Evolutionary conservation across 2,888 invertebrate genomes (phyloP).

Genomic region (Scaptomyza polygonia): DNA sequence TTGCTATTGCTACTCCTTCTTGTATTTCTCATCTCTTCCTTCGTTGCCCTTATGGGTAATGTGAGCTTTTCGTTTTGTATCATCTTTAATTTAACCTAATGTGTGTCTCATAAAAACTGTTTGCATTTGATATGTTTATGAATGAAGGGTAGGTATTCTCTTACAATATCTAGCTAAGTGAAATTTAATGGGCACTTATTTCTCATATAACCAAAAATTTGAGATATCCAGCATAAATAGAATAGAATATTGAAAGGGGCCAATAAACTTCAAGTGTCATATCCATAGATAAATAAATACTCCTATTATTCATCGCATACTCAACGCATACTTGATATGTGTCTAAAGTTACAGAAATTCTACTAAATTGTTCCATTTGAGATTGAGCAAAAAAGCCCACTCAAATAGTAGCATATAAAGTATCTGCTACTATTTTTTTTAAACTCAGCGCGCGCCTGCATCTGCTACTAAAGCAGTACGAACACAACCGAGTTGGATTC

Average conservation of each 20-base stretch:
- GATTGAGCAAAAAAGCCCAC: not conserved
- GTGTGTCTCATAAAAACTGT: slow-evolving; percentile 42
- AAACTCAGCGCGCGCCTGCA: not conserved
- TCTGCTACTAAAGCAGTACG: slow-evolving; percentile 33
- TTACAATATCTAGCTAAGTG: slow-evolving; percentile 36
- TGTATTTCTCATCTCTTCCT: not conserved
- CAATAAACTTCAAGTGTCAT: slow-evolving; percentile 36
- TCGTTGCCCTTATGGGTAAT: slow-evolving; percentile 28
- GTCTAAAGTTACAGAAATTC: slow-evolving; percentile 40
- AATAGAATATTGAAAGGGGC: slow-evolving; percentile 8
- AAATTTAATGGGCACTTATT: slow-evolving; percentile 39
- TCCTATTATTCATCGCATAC: slow-evolving; percentile 5
- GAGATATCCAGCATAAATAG: slow-evolving; percentile 36
- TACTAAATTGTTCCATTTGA: slow-evolving; percentile 27
- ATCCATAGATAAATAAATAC: slow-evolving; percentile 25
- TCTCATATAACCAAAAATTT: slow-evolving; percentile 42
- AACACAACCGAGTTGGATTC: slow-evolving; percentile 6
- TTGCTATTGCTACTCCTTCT: slow-evolving; percentile 39
- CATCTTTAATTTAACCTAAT: slow-evolving; percentile 38
- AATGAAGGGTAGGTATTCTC: slow-evolving; percentile 36
- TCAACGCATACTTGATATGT: slow-evolving; percentile 1
- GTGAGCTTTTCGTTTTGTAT: slow-evolving; percentile 43
- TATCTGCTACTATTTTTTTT: slow-evolving; percentile 33
- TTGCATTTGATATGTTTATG: slow-evolving; percentile 50
- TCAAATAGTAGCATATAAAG: slow-evolving; percentile 18